A percentile compares a stretch with the other conserved stretches of the same genome.
Conservation (phyloP, 2,113 vertebrate species). For the Lucifuga dentata region DNA sequence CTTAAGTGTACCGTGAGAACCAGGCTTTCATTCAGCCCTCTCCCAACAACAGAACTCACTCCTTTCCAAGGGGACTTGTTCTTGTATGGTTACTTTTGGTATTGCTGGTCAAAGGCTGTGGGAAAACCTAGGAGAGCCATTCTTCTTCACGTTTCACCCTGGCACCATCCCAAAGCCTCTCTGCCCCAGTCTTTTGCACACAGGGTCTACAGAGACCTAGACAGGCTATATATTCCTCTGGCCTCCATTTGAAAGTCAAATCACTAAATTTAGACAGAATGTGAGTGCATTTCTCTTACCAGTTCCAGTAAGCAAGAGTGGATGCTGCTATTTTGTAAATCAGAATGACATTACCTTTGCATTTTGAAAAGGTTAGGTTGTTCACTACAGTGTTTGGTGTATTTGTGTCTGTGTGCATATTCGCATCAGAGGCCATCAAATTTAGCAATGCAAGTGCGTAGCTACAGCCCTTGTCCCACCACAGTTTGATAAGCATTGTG, state of each 20-base stretch:
- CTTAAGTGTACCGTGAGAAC: constrained; percentile 61
- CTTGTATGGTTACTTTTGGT: constrained; percentile 45
- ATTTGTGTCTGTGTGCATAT: background rate
- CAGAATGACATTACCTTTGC: constrained; percentile 38
- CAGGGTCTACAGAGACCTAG: constrained; percentile 47
- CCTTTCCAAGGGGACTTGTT: constrained; percentile 52
- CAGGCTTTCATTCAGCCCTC: constrained; percentile 44
- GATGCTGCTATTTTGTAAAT: background rate
- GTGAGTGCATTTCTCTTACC: constrained; percentile 34
- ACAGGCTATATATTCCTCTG: constrained; percentile 66
- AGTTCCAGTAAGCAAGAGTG: constrained; percentile 41
- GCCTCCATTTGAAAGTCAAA: constrained; percentile 67
- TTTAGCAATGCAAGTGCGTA: background rate
- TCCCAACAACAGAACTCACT: constrained; percentile 52
- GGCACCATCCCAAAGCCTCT: constrained; percentile 47
- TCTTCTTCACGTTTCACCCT: constrained; percentile 56
- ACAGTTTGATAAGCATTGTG: constrained; percentile 1
- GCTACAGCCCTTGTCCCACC: constrained; percentile 10
- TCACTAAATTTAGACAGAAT: constrained; percentile 67
- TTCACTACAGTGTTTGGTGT: constrained; percentile 9
- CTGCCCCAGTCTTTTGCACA: constrained; percentile 39
- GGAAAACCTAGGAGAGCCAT: constrained; percentile 58
- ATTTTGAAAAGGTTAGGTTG: constrained; percentile 34
- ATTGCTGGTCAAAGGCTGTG: constrained; percentile 70
- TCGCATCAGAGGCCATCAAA: background rate